Evolutionary conservation across 2,797 vertebrate species (phyloP), one percentile per base, ranked within the genome.

Genomic region (Lycodopsis pacificus): DNA sequence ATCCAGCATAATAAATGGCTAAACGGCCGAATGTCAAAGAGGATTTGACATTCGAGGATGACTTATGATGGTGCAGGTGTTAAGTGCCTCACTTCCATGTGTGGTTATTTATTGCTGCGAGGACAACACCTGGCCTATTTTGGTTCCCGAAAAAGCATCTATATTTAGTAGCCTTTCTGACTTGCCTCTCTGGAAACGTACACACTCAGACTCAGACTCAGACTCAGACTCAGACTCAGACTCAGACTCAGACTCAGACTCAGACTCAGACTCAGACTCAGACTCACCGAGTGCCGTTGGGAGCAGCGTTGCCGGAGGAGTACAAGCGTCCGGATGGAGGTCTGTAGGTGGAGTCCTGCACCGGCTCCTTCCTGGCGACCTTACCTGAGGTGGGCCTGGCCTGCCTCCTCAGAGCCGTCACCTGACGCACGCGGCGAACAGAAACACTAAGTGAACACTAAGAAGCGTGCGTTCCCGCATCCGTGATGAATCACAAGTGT

Each of bases 361-460:
- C 97, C 2, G 95, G 91, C 79, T 95, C 86, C 81, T 97, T 99
- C 67, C 97, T 94, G 77, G 71, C 91, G 38, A 96, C 93, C 80
- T 97, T 98, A 36, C 98, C 98, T n/a, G 98, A 98, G 77, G 97
- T 92, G 71, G 98, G 98, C 72, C 97, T 95, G 46, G 95, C 97
- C 85, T 99, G 97, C 36, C 97, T 93, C 74, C 98, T 96, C 80
- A 99, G 95, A 79, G 97, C 97, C 0, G 97, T 97, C 65, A 99
- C 98, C 98, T 99, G 89, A 82, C 49, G 56, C 44, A 65, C 53
- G 42, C 0, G 2, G 22, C 7, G 40, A 13, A 75, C 27, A 25
- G 17, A n/a, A 27, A 51, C 11, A 38, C 44, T n/a, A 38, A 59
- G 25, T 19, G 58, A 30, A 22, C 73, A 57, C 12, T 4, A 42